Evolutionary conservation across 2,797 vertebrate genomes (phyloP).

Genomic region (Synaphobranchus kaupii): DNA sequence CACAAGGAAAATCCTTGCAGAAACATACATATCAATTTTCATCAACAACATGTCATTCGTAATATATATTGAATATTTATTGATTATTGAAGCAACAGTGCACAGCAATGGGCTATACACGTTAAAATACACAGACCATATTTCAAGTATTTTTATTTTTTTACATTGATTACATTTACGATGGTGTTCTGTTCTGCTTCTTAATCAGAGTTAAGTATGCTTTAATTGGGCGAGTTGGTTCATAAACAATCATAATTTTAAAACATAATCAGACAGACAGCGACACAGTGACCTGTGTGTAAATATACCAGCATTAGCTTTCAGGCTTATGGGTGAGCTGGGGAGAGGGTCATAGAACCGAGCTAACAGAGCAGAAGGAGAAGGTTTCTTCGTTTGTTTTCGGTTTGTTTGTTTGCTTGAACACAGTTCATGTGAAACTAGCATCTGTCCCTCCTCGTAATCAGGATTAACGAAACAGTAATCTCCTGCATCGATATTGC

Average conservation of each 20-base stretch:
- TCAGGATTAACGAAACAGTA: slow-evolving; percentile 10
- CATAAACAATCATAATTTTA: not conserved
- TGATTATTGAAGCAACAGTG: too few species aligned
- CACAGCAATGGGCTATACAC: too few species aligned
- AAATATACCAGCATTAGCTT: not conserved
- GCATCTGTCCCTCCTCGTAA: not conserved
- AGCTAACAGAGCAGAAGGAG: not conserved
- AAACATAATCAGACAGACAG: not conserved
- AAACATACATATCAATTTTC: too few species aligned
- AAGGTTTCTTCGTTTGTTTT: not conserved
- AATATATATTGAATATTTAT: too few species aligned
- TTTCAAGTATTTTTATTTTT: too few species aligned
- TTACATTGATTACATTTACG: too few species aligned
- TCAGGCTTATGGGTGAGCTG: not conserved
- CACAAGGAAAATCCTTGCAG: too few species aligned
- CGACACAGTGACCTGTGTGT: not conserved
- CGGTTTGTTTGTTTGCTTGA: not conserved
- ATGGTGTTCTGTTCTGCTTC: not conserved
- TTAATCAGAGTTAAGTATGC: not conserved
- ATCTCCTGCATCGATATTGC: not conserved
- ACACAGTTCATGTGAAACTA: slow-evolving; percentile 3
- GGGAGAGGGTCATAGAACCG: not conserved
- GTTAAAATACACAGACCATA: too few species aligned
- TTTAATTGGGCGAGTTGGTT: not conserved
- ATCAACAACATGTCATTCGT: too few species aligned